A percentile compares a stretch with the other conserved stretches of the same genome.
Conservation (phyloP, 2,113 vertebrate species). For the Mesocricetus auratus region DNA sequence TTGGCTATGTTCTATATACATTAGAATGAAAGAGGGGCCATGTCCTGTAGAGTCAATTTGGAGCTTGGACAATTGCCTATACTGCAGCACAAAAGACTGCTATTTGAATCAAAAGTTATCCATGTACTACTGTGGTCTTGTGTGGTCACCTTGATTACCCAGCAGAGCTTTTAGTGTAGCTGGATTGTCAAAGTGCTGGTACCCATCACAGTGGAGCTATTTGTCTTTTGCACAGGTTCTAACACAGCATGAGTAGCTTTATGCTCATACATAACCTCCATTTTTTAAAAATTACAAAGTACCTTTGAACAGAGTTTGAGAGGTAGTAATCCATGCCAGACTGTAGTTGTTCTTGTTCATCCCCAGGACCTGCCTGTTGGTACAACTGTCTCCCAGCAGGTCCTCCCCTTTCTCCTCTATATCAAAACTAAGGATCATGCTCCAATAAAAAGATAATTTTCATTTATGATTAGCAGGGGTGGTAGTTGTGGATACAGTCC, state of each 20-base stretch:
- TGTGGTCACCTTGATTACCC: conserved; percentile 59
- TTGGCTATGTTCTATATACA: conserved; percentile 59
- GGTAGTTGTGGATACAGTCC: background rate
- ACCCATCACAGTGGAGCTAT: conserved; percentile 45
- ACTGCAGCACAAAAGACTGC: conserved; percentile 45
- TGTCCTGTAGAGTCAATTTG: conserved; percentile 17
- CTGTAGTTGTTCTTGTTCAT: conserved; percentile 49
- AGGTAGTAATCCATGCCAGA: conserved; percentile 69
- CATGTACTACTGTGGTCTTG: conserved; percentile 73
- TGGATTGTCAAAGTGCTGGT: conserved; percentile 66
- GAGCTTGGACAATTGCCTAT: conserved; percentile 58
- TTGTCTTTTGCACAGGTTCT: conserved; percentile 55
- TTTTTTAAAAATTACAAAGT: background rate
- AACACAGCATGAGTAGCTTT: conserved; percentile 64
- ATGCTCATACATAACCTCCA: background rate
- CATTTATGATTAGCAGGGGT: background rate
- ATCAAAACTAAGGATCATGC: conserved; percentile 74
- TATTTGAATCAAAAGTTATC: conserved; percentile 75
- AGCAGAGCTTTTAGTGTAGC: conserved; percentile 68
- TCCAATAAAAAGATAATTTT: background rate
- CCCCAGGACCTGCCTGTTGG: conserved; percentile 42
- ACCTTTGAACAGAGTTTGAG: background rate
- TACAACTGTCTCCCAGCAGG: conserved; percentile 68
- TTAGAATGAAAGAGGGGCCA: background rate
- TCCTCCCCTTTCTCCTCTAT: background rate